Conservation (phyloP, 2,113 vertebrate species). For the Odontesthes bonariensis region DNA sequence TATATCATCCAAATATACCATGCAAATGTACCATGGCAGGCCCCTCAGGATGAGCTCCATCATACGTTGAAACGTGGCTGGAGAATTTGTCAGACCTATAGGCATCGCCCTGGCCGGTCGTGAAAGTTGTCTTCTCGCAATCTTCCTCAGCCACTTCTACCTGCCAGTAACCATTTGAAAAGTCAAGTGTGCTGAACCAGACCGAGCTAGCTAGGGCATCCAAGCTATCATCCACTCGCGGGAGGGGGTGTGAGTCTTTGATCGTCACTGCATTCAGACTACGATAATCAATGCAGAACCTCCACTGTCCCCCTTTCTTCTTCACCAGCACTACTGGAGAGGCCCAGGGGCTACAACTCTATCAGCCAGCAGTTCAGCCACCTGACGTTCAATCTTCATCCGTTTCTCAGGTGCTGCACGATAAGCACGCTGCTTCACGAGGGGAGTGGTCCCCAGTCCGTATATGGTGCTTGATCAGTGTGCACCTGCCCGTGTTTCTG, state of each 20-base stretch:
- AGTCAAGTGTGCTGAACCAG: too few species aligned
- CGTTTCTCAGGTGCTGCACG: background rate
- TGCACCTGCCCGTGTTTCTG: background rate
- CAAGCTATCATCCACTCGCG: background rate
- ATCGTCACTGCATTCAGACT: background rate
- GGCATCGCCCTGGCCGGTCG: background rate
- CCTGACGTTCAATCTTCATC: background rate
- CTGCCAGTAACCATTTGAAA: too few species aligned
- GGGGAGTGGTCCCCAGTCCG: background rate
- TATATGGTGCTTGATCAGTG: background rate
- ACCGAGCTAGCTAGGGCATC: too few species aligned
- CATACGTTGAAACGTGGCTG: background rate
- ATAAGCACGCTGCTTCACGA: too few species aligned
- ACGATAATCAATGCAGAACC: background rate
- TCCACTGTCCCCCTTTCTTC: background rate
- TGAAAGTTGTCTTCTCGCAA: conserved; percentile 3
- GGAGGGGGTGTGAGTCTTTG: background rate
- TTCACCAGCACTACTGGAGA: background rate
- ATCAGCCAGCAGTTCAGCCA: background rate
- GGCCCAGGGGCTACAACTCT: background rate
- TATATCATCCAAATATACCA: too few species aligned
- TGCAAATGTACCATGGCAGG: too few species aligned
- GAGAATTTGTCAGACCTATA: background rate
- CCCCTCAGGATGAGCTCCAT: background rate
- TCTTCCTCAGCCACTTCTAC: too few species aligned